These are phyloP conservation scores for Neoaliturus tenellus DNA, from an alignment of 2,888 invertebrate species.

Conservation along the genomic window DNA sequence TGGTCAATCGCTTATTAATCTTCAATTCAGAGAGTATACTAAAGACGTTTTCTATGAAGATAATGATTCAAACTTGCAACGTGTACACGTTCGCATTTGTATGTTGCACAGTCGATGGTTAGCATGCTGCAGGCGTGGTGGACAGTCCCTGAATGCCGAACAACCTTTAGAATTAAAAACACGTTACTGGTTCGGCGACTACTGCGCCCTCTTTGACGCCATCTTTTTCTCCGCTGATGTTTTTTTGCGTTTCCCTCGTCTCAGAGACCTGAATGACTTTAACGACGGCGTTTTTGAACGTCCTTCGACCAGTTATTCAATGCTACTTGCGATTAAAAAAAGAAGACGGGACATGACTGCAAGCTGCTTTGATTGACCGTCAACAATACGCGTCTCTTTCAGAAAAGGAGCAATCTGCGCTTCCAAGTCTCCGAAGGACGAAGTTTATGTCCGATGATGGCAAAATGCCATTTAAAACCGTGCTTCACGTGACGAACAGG, in stretches of 20 bases:
- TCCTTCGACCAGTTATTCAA: background rate
- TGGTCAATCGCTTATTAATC: too few relatives aligned
- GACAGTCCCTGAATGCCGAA: background rate
- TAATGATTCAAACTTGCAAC: too few relatives aligned
- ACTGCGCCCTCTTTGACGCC: background rate
- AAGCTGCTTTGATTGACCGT: too few relatives aligned
- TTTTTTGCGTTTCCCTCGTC: background rate
- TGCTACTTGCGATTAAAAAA: background rate
- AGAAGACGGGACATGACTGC: too few relatives aligned
- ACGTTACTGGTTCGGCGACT: background rate
- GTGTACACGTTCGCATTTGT: background rate
- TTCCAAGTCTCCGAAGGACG: too few relatives aligned
- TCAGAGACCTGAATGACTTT: background rate
- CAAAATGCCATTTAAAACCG: too few relatives aligned
- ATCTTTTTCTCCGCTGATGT: background rate
- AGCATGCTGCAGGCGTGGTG: background rate
- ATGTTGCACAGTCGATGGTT: background rate
- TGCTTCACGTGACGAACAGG: too few relatives aligned
- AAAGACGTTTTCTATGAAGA: too few relatives aligned
- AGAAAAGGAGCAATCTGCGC: too few relatives aligned
- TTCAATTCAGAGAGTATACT: too few relatives aligned
- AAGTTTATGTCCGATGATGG: too few relatives aligned
- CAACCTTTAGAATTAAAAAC: conserved; percentile 20
- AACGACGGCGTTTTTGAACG: background rate
- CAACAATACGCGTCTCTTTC: too few relatives aligned